phyloP scores from a whole-genome alignment of 2,113 vertebrate species.

The Mormoops blainvillei region DNA sequence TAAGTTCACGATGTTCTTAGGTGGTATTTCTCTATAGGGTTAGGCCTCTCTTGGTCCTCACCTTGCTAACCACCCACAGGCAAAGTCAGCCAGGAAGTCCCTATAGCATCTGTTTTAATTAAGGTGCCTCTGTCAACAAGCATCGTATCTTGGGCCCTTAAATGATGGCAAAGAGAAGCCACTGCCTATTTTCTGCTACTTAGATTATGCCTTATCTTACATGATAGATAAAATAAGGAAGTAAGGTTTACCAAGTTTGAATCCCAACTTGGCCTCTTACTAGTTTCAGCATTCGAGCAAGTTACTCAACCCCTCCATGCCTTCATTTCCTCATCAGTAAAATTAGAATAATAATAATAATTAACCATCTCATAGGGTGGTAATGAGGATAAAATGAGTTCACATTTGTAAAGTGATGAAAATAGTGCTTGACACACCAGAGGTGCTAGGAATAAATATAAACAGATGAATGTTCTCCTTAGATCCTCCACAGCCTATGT shows the following conservation, averaged over 20 bases:
- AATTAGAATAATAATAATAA: not conserved
- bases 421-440: not conserved
- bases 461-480: not conserved
- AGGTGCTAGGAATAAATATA: not conserved
- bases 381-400: not conserved
- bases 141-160: not conserved
- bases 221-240: not conserved
- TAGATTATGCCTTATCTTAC: not conserved
- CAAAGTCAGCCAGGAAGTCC: not conserved
- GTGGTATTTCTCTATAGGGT: not conserved
- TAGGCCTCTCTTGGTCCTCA: not conserved
- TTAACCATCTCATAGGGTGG: not conserved
- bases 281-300: not conserved
- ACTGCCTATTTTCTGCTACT: not conserved
- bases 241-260: not conserved
- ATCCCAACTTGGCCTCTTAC: not conserved
- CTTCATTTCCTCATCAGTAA: not conserved
- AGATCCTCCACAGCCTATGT: not conserved
- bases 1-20: not conserved
- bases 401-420: not conserved
- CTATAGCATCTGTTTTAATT: too few relatives aligned
- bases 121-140: not conserved
- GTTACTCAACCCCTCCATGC: not conserved
- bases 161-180: not conserved
- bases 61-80: not conserved